Evolutionary conservation across 2,113 vertebrate species (phyloP), one percentile per base, ranked within the genome.

Genomic region (Nyctereutes procyonoides): DNA sequence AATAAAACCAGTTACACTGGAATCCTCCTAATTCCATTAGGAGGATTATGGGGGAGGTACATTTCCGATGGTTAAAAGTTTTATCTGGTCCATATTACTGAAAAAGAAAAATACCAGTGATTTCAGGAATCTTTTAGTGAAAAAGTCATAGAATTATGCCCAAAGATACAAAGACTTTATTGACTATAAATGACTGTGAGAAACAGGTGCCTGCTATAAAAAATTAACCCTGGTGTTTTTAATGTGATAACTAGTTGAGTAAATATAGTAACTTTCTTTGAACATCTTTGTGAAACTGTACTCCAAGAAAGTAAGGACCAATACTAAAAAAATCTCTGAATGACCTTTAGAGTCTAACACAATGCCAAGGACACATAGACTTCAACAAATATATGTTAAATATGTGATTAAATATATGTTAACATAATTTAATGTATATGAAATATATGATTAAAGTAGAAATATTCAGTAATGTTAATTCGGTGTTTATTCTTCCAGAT

Each of bases 401-500:
- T 76, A 51, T 51, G 26, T 76, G 11, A 15, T n/a, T 74, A 53
- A 69, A 48, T 51, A 76, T 30, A 51, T 51, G 30, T 30, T 77
- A 16, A 51, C 51, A 30, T 51, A 77, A 24, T 19, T 38, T 38
- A 38, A 77, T 51, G 62, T 77, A 51, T 51, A 77, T 77, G 51
- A 77, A 77, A 48, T 28, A 77, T 51, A 10, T 77, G 22, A 73
- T 90, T 82, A 93, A 73, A 92, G 32, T 35, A 53, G 28, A 95
- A 14, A 71, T 9, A 1, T 97, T 77, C 2, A 84, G 1, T 93
- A 76, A 90, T 81, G 3, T 82, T 97, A 94, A 96, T 71, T 85
- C 88, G 32, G 63, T 97, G 22, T 94, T 95, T 97, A 97, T 98
- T 98, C 69, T 99, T 98, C 98, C 98, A 99, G 99, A 99, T 98